These are phyloP conservation scores for Catostomus latipinnis DNA, from an alignment of 2,797 vertebrate species.

Conservation along the genomic window DNA sequence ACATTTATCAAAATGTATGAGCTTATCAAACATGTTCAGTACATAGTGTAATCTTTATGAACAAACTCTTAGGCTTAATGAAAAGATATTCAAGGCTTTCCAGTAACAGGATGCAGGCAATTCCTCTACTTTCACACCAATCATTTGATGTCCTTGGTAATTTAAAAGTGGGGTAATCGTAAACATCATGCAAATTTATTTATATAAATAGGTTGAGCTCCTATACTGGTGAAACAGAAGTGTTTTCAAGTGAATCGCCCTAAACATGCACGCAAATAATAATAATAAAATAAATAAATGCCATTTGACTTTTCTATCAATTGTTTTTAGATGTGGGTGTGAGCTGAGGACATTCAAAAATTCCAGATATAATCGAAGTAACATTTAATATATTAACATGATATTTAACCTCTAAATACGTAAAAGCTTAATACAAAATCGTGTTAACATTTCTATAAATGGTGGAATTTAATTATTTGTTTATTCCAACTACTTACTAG, in stretches of 20 bases:
- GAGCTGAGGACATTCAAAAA: constrained; percentile 45
- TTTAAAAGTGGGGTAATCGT: constrained; percentile 44
- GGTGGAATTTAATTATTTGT: constrained; percentile 40
- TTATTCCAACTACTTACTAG: constrained; percentile 20
- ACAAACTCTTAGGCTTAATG: constrained; percentile 61
- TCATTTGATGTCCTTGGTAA: constrained; percentile 49
- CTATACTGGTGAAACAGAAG: constrained; percentile 10
- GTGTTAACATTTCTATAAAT: constrained; percentile 35
- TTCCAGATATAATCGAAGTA: constrained; percentile 42
- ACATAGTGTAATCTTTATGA: constrained; percentile 57
- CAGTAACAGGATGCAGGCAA: constrained; percentile 52
- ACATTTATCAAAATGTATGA: constrained; percentile 44
- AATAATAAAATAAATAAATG: constrained; percentile 20
- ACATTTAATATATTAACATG: constrained; percentile 15
- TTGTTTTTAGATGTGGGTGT: constrained; percentile 39
- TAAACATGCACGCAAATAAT: neutral
- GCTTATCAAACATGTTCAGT: constrained; percentile 47
- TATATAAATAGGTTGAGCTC: constrained; percentile 58
- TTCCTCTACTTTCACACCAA: constrained; percentile 51
- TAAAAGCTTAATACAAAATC: constrained; percentile 30
- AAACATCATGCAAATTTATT: constrained; percentile 61
- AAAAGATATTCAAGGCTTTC: constrained; percentile 56
- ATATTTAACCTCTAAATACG: constrained; percentile 15
- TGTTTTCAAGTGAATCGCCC: constrained; percentile 15
- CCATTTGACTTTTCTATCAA: constrained; percentile 42